Conservation (phyloP, 2,113 vertebrate genomes). For the Panurus biarmicus region DNA sequence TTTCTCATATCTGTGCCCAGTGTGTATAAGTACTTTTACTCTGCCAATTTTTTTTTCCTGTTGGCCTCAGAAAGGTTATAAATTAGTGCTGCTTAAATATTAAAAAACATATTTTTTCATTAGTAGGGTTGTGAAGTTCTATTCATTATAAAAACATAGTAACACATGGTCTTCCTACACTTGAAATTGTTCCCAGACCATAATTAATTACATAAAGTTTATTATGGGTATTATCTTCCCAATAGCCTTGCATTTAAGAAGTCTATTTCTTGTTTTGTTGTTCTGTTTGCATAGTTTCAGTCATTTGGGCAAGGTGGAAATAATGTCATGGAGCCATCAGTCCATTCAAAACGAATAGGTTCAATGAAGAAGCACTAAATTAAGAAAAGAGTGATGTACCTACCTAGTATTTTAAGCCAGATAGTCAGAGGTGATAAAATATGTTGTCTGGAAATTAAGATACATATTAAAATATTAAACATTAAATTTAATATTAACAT, state of each 20-base stretch:
- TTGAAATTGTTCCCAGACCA: neutral
- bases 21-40: accelerated
- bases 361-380: neutral
- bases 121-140: neutral
- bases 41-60: neutral
- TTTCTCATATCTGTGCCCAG: neutral
- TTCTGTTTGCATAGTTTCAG: neutral
- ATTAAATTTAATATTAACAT: no score
- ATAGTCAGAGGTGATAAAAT: neutral
- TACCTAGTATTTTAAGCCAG: neutral
- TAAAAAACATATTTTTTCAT: neutral
- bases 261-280: neutral
- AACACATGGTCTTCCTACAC: neutral
- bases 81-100: neutral
- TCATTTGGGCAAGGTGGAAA: neutral
- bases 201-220: neutral
- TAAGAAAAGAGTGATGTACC: neutral
- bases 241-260: neutral
- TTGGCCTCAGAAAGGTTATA: neutral
- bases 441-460: neutral
- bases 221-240: neutral
- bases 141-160: neutral
- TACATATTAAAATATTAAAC: no score
- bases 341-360: neutral
- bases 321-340: neutral